Evolutionary conservation across 2,888 invertebrate genomes (phyloP).

Genomic region (Drosophila basisetae): DNA sequence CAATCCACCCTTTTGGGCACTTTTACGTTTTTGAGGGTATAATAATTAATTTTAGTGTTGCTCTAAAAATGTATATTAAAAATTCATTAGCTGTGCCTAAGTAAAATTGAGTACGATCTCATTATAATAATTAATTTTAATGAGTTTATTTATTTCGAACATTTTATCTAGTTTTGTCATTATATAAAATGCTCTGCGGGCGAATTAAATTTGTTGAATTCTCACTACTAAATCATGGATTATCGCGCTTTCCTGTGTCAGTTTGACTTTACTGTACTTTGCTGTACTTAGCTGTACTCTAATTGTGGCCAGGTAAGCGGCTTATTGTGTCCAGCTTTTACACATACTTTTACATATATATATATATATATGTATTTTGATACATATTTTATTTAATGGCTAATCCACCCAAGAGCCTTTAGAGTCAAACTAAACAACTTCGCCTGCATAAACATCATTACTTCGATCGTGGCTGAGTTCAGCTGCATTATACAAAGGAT

Average conservation of each 20-base stretch:
- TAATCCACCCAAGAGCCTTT: not conserved
- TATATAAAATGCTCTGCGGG: not conserved
- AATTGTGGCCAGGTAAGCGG: constrained; percentile 13
- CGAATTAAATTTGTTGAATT: not conserved
- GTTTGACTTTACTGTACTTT: not conserved
- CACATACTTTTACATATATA: not conserved
- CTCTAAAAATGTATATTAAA: constrained; percentile 24
- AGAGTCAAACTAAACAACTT: constrained; percentile 16
- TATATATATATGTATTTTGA: not conserved
- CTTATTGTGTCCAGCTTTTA: not conserved
- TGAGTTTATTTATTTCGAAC: not conserved
- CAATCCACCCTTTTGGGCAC: not conserved
- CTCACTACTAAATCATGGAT: constrained; percentile 13
- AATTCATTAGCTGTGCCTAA: constrained; percentile 28
- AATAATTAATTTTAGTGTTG: constrained; percentile 1
- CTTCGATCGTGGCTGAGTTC: not conserved
- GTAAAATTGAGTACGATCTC: constrained; percentile 4
- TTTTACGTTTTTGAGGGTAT: not conserved
- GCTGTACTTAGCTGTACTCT: not conserved
- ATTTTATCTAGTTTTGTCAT: not conserved
- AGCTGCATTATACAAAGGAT: constrained; percentile 21
- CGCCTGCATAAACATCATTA: constrained; percentile 14
- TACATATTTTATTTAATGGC: not conserved
- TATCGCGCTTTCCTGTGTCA: not conserved
- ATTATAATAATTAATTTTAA: not conserved